phyloP scores from a whole-genome alignment of 2,797 vertebrate species.

The Masticophis lateralis region DNA sequence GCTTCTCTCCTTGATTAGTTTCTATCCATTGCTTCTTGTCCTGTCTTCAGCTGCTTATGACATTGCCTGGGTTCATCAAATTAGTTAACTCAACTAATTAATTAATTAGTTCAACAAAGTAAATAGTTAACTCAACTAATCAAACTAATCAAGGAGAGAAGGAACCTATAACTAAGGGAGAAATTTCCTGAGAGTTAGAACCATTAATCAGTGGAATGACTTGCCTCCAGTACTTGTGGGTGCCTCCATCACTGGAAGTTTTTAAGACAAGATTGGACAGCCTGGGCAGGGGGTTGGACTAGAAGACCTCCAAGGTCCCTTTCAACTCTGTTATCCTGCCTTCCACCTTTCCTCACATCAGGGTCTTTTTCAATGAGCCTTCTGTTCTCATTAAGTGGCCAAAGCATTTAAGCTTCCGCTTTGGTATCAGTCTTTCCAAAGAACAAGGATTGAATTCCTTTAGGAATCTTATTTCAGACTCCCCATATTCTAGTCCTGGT shows the following conservation, averaged over 20 bases:
- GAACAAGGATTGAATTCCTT: neutral
- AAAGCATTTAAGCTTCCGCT: neutral
- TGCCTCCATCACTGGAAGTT: neutral
- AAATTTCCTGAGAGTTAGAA: neutral
- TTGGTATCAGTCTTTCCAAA: neutral
- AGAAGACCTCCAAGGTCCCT: neutral
- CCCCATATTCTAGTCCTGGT: accelerated
- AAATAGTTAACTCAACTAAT: neutral
- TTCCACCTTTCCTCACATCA: neutral
- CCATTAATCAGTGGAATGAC: neutral
- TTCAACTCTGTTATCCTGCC: neutral
- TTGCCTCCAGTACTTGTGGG: neutral
- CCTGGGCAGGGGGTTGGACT: neutral
- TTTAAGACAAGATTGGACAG: neutral
- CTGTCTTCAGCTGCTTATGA: too few species aligned
- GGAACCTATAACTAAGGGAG: neutral
- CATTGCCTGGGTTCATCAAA: neutral
- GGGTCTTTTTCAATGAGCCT: neutral
- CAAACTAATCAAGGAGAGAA: neutral
- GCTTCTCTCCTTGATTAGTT: too few species aligned
- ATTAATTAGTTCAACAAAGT: neutral
- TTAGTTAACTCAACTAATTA: neutral
- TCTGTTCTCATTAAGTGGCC: neutral
- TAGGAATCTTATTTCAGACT: neutral
- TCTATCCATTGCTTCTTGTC: too few species aligned